Evolutionary conservation across 1,140 invertebrate species (phyloP), one percentile per base, ranked within the genome.

Genomic region (Hyphantria cunea): DNA sequence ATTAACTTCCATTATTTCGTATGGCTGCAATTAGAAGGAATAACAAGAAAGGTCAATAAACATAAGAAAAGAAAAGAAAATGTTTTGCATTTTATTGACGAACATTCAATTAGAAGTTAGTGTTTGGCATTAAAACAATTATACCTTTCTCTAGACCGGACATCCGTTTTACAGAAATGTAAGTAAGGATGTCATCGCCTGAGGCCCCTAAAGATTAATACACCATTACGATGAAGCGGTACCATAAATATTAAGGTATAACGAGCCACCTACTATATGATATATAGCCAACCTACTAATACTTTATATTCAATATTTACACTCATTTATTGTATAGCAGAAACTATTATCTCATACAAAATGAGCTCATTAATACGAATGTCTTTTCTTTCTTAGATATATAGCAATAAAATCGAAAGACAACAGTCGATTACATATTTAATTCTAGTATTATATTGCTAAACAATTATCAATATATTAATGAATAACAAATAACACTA

Each of bases 81-180:
- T 48, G 2, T 6, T n/a, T 58, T 3, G 6, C 32, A 11, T 56
- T 48, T 33, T 49, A 39, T 58, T 41, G 32, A 5, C 5, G 17
- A 25, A 25, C 10, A 8, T 37, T 58, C 45, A 58, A 58, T 58
- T 48, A 58, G 14, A 58, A 58, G 45, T 32, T 31, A 56, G 41
- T 63, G 13, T 68, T 67, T 73, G 68, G 66, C 42, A 61, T 66
- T 70, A 75, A 68, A 73, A 75, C 66, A 73, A 75, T 75, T 69
- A 68, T 45, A 25, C 64, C 70, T 75, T 72, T 78, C 70, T 67
- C 70, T 25, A 34, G n/a, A 50, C 25, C 75, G 70, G 75, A 75
- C 66, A 63, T 75, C 75, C 72, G 74, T 65, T 67, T 67, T 60
- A 67, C 49, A 49, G 53, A 54, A 12, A 39, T 14, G 15, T 48